Base-by-base conservation (phyloP, 2,797 vertebrate species). In the Rhyacichthys aspro region DNA sequence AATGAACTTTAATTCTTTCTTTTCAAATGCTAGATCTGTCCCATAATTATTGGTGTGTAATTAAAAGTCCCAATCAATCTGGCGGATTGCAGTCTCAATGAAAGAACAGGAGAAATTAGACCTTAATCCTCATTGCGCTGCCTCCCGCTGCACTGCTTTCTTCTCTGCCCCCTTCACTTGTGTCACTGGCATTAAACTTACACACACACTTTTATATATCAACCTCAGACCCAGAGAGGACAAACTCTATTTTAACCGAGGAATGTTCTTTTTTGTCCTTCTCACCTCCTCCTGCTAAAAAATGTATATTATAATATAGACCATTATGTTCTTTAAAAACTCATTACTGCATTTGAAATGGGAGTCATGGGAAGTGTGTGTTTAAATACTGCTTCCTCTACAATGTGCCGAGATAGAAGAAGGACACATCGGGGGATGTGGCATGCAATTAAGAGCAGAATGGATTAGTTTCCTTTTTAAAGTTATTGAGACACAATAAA, bases 51-150 rank as follows among this genome's bases (percentile, higher is more conserved):
- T 55, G 59, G 60, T 7, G 81, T 87, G 87, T 93, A 92, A 93
- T 93, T 93, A 93, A 93, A 92, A 91, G 91, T 90, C 86, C 87
- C 86, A 89, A 89, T 91, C 89, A 92, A 85, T 90, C 86, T 87
- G 81, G 81, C 63, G 86, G 88, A 90, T 87, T 88, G 85, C 63
- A 67, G 75, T 86, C 82, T 75, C 82, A 86, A 78, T 89, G 88
- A 90, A 90, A 88, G 86, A 89, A 82, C 79, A 83, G 83, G 76
- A 82, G 74, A 86, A 92, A 90, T 85, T 81, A 91, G 90, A 89
- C 85, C 87, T 89, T 92, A 93, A 93, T 93, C 91, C 89, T 81
- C 54, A 11, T 65, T 76, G 76, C 77, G 43, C 76, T 60, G 70
- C 75, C 78, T 70, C 74, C 70, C 71, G 7, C 34, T 34, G 39